Evolutionary conservation across 2,113 vertebrate species (phyloP).

Genomic region (Chrysochloris asiatica): DNA sequence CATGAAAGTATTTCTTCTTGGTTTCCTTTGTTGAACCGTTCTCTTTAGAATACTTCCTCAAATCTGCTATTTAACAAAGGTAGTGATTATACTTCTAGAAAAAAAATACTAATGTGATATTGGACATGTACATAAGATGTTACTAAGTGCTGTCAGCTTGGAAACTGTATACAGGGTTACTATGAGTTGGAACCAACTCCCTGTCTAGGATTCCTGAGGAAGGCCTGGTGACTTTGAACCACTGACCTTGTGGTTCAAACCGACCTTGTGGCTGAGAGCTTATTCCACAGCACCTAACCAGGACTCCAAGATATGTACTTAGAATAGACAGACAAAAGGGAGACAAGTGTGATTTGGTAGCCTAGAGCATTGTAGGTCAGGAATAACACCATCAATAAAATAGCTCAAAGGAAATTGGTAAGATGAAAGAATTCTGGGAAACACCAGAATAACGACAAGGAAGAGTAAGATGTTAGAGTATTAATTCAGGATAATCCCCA

Average conservation of each 20-base stretch:
- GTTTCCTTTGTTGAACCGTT: neutral
- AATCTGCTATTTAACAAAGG: neutral
- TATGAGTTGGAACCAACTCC: no score
- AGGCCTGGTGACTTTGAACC: no score
- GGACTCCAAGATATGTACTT: no score
- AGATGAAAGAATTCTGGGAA: neutral
- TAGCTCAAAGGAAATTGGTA: neutral
- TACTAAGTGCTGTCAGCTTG: no score
- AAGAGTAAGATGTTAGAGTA: neutral
- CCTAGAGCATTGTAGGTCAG: neutral
- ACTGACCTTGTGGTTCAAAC: no score
- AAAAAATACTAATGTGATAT: neutral
- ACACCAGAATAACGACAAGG: neutral
- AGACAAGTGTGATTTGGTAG: neutral
- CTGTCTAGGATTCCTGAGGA: no score
- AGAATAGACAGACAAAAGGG: neutral
- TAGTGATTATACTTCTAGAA: neutral
- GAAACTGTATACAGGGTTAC: no score
- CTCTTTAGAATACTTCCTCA: neutral
- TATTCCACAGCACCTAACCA: no score
- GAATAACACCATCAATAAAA: neutral
- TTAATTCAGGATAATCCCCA: neutral
- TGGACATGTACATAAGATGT: neutral
- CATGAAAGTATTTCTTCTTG: neutral
- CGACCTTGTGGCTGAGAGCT: no score